These are phyloP conservation scores for Girardinichthys multiradiatus DNA, from an alignment of 2,113 vertebrate genomes.

Conservation along the genomic window DNA sequence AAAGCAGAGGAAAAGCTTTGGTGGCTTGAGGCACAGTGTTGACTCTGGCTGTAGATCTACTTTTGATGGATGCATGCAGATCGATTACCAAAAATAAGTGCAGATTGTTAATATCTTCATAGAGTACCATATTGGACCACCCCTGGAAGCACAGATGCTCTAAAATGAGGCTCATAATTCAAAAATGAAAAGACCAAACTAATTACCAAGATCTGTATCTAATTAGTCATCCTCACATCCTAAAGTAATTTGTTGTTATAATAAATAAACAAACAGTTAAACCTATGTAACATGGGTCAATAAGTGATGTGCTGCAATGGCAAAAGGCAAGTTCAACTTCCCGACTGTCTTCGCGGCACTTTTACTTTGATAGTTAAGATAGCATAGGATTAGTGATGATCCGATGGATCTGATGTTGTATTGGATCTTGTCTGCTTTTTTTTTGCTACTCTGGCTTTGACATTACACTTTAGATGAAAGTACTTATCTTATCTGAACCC, in stretches of 20 bases:
- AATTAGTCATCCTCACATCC: constrained; percentile 43
- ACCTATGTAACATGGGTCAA: constrained; percentile 41
- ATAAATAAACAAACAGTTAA: constrained; percentile 25
- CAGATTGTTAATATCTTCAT: constrained; percentile 59
- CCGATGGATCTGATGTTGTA: constrained; percentile 51
- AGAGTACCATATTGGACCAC: constrained; percentile 43
- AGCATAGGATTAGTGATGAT: constrained; percentile 53
- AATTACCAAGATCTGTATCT: constrained; percentile 57
- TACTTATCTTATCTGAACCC: constrained; percentile 51
- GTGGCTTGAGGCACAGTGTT: constrained; percentile 10
- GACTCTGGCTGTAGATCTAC: constrained; percentile 11
- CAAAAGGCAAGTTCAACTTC: constrained; percentile 39
- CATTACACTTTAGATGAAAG: constrained; percentile 27
- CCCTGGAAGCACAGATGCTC: constrained; percentile 40
- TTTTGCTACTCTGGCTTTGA: constrained; percentile 45
- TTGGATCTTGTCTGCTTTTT: constrained; percentile 40
- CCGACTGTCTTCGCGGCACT: constrained; percentile 27
- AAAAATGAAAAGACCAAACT: constrained; percentile 50
- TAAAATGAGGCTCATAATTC: constrained; percentile 46
- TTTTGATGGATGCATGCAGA: constrained; percentile 46
- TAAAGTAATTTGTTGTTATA: constrained; percentile 26
- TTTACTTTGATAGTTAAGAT: constrained; percentile 51
- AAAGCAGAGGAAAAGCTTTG: constrained; percentile 19
- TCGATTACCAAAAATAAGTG: constrained; percentile 44
- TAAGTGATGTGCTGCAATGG: constrained; percentile 34